phyloP scores from a whole-genome alignment of 2,888 invertebrate species.

The Chymomyza procnemis region DNA sequence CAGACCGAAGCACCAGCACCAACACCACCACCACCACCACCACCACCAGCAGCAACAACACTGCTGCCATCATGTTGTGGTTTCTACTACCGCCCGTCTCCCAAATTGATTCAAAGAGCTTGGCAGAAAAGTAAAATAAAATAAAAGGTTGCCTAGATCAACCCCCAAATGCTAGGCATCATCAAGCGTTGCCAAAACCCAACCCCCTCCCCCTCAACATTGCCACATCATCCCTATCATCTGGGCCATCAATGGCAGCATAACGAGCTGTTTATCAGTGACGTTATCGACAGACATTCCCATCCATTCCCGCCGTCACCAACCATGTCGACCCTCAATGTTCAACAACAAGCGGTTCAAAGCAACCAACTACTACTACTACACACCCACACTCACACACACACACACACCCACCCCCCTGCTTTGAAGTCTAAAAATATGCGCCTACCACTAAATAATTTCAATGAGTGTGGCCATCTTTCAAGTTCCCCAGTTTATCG shows the following conservation, averaged over 20 bases:
- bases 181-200: not conserved
- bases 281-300: slow-evolving; percentile 4
- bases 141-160: not conserved
- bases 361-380: not conserved
- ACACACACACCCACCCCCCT: too few species aligned
- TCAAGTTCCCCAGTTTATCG: not conserved
- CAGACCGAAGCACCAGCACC: too few species aligned
- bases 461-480: not conserved
- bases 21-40: too few species aligned
- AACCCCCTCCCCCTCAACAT: too few species aligned
- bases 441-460: too few species aligned
- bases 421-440: not conserved
- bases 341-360: not conserved
- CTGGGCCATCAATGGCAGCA: slow-evolving; percentile 9
- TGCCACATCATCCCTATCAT: slow-evolving; percentile 30
- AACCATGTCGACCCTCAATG: too few species aligned
- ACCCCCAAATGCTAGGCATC: not conserved
- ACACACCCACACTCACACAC: too few species aligned
- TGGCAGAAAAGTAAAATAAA: not conserved
- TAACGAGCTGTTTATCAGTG: slow-evolving; percentile 41
- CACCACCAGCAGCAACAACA: too few species aligned
- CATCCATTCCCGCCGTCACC: not conserved
- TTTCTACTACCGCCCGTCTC: too few species aligned
- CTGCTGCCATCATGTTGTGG: not conserved
- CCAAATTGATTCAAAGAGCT: not conserved